Evolutionary conservation across 2,797 vertebrate genomes (phyloP).

Genomic region (Brachyrhaphis roseni): DNA sequence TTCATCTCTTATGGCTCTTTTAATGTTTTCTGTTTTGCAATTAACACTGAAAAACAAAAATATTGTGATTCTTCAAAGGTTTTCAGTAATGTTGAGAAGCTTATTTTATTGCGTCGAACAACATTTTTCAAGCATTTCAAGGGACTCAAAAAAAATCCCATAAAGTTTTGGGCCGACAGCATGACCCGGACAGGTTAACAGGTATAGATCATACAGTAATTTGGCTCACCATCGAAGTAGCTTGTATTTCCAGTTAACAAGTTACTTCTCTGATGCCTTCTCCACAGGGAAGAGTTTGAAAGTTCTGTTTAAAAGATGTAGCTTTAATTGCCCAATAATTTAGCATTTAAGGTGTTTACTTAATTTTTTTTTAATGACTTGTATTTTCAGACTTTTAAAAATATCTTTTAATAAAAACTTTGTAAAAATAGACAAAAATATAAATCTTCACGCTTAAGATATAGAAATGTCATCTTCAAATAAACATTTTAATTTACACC

Average conservation of each 20-base stretch:
- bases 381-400: not conserved
- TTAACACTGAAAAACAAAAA: not conserved
- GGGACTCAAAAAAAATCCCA: not conserved
- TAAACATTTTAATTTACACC: slow-evolving; percentile 14
- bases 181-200: not conserved
- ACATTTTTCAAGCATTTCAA: not conserved
- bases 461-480: not conserved
- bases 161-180: not conserved
- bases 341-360: not conserved
- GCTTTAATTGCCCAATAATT: not conserved
- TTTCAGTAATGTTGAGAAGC: not conserved
- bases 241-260: not conserved
- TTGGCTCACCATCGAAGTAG: not conserved
- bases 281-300: not conserved
- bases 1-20: not conserved
- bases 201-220: not conserved
- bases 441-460: not conserved
- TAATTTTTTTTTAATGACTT: not conserved
- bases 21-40: not conserved
- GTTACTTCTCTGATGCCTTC: not conserved
- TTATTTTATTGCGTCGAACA: not conserved
- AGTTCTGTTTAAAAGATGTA: not conserved
- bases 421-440: not conserved
- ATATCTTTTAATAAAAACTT: too few relatives aligned
- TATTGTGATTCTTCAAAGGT: not conserved